Conservation (phyloP, 1,140 invertebrate genomes). For the Helicoverpa armigera region DNA sequence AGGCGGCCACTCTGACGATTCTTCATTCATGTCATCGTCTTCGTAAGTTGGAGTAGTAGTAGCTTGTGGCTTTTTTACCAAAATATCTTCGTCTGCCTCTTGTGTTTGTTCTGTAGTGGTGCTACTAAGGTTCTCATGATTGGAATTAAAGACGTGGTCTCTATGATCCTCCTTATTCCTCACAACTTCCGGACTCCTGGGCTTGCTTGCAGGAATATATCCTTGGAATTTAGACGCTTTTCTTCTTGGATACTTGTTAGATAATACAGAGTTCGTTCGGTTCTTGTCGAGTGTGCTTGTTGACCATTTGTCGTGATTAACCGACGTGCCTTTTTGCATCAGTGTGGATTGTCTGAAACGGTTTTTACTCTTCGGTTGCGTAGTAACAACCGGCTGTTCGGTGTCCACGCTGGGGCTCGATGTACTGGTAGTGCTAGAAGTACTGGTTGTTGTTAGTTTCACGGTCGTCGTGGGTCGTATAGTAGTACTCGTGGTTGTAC, state of each 20-base stretch:
- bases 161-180: conserved; percentile 58
- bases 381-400: conserved; percentile 54
- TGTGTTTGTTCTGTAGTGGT: neutral
- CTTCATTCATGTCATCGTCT: conserved; percentile 49
- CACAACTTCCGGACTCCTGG: conserved; percentile 56
- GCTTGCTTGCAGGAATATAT: conserved; percentile 66
- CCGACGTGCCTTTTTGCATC: conserved; percentile 77
- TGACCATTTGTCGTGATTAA: conserved; percentile 81
- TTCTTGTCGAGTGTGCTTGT: conserved; percentile 61
- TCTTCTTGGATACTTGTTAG: conserved; percentile 64
- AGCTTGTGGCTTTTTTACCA: conserved; percentile 38
- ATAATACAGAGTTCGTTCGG: conserved; percentile 55
- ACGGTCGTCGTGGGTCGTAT: conserved; percentile 58
- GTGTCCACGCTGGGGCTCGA: conserved; percentile 52
- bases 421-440: conserved; percentile 49
- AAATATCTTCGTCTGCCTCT: neutral
- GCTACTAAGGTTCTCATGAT: neutral
- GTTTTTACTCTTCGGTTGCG: conserved; percentile 70
- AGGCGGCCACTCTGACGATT: conserved; percentile 43
- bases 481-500: conserved; percentile 42
- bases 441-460: conserved; percentile 38
- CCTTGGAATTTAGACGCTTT: conserved; percentile 81
- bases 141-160: conserved; percentile 48
- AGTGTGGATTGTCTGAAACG: conserved; percentile 79
- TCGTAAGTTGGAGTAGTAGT: conserved; percentile 47